Evolutionary conservation across 1,140 invertebrate species (phyloP), one percentile per base, ranked within the genome.

Genomic region (Ceratosolen fusciceps): DNA sequence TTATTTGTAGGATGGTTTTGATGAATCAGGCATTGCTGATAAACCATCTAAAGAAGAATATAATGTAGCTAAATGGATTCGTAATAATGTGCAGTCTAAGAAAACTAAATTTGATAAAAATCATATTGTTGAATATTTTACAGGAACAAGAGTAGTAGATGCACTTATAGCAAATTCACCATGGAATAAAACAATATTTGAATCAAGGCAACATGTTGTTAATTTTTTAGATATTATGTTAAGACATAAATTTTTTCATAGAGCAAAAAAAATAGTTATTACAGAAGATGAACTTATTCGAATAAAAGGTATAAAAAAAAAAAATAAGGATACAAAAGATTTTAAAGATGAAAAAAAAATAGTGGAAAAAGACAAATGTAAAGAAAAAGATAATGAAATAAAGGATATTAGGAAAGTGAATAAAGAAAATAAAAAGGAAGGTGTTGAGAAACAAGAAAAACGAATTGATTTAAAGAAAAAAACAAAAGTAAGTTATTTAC

Each of bases 41-140:
- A 96, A 96, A 88, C 95, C 96, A 2, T 93, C 94, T 2, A 98
- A 98, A 90, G 95, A 98, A 67, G 97, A 99, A 89, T 98, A 98
- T 90, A 93, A 93, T 0, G 93, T 99, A 31, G 98, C 97, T 0
- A 98, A 98, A 89, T 99, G 96, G 95, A 90, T 99, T 62, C 94
- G 96, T 68, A 95, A 96, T 80, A 98, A 98, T 91, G 94, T 98
- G 21, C 97, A 96, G 21, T 95, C 94, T 10, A 98, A 98, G 90
- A 97, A 97, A 87, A 98, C 97, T 0, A 99, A 97, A 90, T 98
- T 99, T 86, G 86, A 89, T 49, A 92, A 97, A 62, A 96, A 96
- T 84, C 98, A 99, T 89, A 96, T 97, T 91, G 98, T 99, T 0
- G 96, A 98, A 88, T 98, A 99, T 91, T 99, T 99, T 84, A 97